Evolutionary conservation across 2,113 vertebrate species (phyloP).

Genomic region (Pseudopodoces humilis): DNA sequence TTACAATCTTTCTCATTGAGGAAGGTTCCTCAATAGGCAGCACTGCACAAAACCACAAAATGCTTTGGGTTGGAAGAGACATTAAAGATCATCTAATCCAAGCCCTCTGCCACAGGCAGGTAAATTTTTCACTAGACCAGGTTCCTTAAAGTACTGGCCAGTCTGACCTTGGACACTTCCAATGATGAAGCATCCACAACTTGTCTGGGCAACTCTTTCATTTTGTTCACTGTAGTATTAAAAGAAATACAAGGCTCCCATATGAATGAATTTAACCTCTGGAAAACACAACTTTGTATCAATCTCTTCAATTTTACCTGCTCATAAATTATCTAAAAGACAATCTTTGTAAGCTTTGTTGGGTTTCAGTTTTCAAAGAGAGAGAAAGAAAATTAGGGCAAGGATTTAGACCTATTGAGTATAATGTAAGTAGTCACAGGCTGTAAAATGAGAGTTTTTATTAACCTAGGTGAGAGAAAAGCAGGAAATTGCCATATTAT

Average conservation of each 20-base stretch:
- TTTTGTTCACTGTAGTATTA: neutral
- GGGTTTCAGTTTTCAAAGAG: neutral
- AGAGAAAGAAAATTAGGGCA: neutral
- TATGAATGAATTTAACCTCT: neutral
- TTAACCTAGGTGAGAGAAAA: conserved; percentile 20
- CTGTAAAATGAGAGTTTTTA: neutral
- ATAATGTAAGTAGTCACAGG: neutral
- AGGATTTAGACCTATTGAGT: neutral
- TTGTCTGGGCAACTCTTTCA: neutral
- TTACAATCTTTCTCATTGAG: neutral
- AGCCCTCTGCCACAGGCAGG: fast-evolving
- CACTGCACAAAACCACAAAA: neutral
- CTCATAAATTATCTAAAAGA: neutral
- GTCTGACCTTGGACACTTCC: neutral
- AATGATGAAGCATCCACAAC: neutral
- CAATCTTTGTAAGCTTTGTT: neutral
- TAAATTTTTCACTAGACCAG: neutral
- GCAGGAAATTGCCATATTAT: conserved; percentile 37
- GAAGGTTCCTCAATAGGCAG: neutral
- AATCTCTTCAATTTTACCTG: neutral
- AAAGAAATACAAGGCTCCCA: neutral
- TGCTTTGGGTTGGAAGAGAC: neutral
- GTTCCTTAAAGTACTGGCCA: neutral
- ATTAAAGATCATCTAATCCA: neutral
- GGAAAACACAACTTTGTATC: neutral